Evolutionary conservation across 2,797 vertebrate genomes (phyloP), one percentile per base, ranked within the genome.

Genomic region (Leptodactylus fallax): DNA sequence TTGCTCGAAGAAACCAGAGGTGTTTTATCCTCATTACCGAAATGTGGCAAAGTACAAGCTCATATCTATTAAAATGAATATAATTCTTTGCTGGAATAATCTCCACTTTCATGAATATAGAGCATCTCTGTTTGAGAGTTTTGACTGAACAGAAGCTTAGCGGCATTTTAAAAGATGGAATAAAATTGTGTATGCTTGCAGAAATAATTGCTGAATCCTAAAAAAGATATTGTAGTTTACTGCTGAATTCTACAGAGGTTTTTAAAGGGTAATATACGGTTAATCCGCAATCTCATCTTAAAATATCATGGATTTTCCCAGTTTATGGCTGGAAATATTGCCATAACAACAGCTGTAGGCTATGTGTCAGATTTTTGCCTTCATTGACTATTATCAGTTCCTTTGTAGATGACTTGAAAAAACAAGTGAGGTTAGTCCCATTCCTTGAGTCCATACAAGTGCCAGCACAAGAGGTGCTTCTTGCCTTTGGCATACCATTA

Each of bases 101-200:
- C 51, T 81, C 36, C 9, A 74, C 85, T 81, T 87, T 49, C 85
- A 87, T 81, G 85, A 87, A 87, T 87, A 86, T 87, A 87, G 85
- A 87, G 63, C 85, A 69, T 86, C 77, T 79, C 74, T 71, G n/a
- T 87, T 87, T 81, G 63, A 69, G 25, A 86, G 47, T 53, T 86
- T 63, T n/a, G 27, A 72, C 63, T 60, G 65, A 86, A 80, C 63
- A 86, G 65, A 53, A 60, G 85, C 85, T 80, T 81, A 71, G 63
- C 27, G 49, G 27, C 53, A 61, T 72, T 81, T 72, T 86, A 86
- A 51, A 58, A 58, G 36, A 69, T 74, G 16, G 65, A 87, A 81
- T 87, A 45, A 58, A 87, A 87, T 58, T 71, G 85, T 80, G 49
- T 56, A 80, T 23, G 77, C 63, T 49, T 86, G 63, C 53, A 67